These are phyloP conservation scores for Platysteira castanea DNA, from an alignment of 2,113 vertebrate species.

Conservation along the genomic window DNA sequence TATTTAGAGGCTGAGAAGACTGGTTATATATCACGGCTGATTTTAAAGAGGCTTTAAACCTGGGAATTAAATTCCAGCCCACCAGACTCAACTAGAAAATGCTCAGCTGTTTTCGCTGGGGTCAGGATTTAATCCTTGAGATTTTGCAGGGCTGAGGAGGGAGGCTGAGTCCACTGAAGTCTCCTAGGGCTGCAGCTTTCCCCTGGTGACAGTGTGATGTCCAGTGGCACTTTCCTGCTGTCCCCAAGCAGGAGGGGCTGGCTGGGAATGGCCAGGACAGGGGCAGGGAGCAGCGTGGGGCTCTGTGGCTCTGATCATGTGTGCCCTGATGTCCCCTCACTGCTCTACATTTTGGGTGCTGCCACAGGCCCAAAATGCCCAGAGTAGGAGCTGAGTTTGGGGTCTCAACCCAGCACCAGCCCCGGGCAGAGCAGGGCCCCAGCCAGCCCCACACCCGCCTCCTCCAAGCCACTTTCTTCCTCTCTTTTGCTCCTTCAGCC, in stretches of 20 bases:
- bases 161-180: not conserved
- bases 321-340: not conserved
- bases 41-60: conserved; percentile 4
- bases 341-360: not conserved
- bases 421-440: not conserved
- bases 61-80: not conserved
- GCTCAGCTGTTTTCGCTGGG: not conserved
- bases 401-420: not conserved
- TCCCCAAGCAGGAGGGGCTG: fast-evolving
- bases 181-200: not conserved
- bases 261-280: not conserved
- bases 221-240: not conserved
- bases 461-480: not conserved
- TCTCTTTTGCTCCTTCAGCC: not conserved
- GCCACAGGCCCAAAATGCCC: not conserved
- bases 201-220: not conserved
- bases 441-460: not conserved
- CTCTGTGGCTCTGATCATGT: not conserved
- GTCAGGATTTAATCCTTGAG: not conserved
- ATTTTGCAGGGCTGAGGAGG: not conserved
- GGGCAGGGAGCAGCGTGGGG: fast-evolving
- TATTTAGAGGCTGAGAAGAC: not conserved
- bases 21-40: not conserved
- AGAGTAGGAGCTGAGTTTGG: not conserved
- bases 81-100: not conserved